Base-by-base conservation (phyloP, 2,113 vertebrate genomes). In the Stictonetta naevosa region DNA sequence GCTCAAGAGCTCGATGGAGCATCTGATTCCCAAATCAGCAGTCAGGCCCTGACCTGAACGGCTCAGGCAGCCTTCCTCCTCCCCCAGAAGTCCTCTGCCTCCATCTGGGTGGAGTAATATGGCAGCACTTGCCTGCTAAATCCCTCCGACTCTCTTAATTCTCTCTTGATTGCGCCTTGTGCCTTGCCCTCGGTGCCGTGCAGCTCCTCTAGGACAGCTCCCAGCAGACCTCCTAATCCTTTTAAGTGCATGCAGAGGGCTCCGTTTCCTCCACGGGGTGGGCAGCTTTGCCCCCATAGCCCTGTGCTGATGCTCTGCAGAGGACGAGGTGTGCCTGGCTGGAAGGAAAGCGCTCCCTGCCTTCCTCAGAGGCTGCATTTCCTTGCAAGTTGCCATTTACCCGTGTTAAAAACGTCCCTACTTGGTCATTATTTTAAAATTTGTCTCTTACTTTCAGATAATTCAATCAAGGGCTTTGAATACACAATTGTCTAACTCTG, bases 401-500 rank as follows among this genome's bases (percentile, higher is more conserved):
- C 1, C 1, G 5, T 1, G 3, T 79, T 74, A 79, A 84, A 93
- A 91, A 81, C 31, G 81, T 46, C 20, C 42, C 83, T 77, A 33
- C 44, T 68, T 19, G 3, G 2, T n/a, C 5, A 6, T 82, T 88
- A 44, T 68, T 92, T 55, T 93, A 6, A 75, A 52, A 79, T 82
- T 78, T 0, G 31, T 36, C 42, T 21, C 60, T 94, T 86, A 68
- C 48, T 94, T 93, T 86, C 60, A 74, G 83, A 46, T 94, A 86
- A 90, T 84, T 94, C 83, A 88, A 5, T 93, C 86, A 76, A 83
- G 44, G 66, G 26, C 80, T 88, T 84, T 90, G 69, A 93, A 84
- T 53, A 26, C 66, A 33, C 58, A 66, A 88, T 79, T 93, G 86
- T 25, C 48, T 93, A 89, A 92, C 86, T 90, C 16, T 81, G 90